Evolutionary conservation across 2,888 invertebrate species (phyloP).

Genomic region (Bibio marci): DNA sequence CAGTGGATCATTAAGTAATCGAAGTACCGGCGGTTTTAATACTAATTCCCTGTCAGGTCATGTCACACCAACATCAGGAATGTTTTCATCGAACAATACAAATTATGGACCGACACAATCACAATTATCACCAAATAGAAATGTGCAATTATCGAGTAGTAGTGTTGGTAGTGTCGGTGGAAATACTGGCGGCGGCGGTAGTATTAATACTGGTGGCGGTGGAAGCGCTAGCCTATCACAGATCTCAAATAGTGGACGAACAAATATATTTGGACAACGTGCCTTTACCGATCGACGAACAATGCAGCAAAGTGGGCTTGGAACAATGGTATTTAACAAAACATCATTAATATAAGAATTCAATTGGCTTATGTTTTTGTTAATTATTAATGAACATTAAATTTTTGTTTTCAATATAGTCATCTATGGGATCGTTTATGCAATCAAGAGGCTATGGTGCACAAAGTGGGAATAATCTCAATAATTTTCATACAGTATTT

Average conservation of each 20-base stretch:
- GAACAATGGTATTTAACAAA: slow-evolving; percentile 23
- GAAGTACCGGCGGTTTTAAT: slow-evolving; percentile 45
- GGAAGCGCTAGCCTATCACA: slow-evolving; percentile 35
- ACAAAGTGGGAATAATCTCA: slow-evolving; percentile 34
- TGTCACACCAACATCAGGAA: slow-evolving; percentile 53
- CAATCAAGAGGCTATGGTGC: slow-evolving; percentile 47
- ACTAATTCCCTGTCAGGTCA: slow-evolving; percentile 53
- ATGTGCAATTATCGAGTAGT: slow-evolving; percentile 16
- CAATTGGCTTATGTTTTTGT: not conserved
- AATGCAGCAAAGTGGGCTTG: slow-evolving; percentile 30
- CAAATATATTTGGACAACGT: slow-evolving; percentile 61
- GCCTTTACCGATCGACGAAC: slow-evolving; percentile 62
- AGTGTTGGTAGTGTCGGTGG: slow-evolving; percentile 32
- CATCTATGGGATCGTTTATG: slow-evolving; percentile 44
- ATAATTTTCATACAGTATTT: slow-evolving; percentile 68
- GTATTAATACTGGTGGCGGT: slow-evolving; percentile 14
- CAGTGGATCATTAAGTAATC: slow-evolving; percentile 50
- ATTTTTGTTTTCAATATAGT: slow-evolving; percentile 22
- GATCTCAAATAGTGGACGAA: slow-evolving; percentile 35
- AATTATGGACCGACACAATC: slow-evolving; percentile 21
- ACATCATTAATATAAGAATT: not conserved
- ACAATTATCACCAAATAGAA: slow-evolving; percentile 39
- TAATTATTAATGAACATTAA: too few relatives aligned
- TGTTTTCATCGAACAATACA: slow-evolving; percentile 32
- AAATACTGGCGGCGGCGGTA: slow-evolving; percentile 28